Evolutionary conservation across 2,888 invertebrate genomes (phyloP).

Genomic region (Sturmia bella): DNA sequence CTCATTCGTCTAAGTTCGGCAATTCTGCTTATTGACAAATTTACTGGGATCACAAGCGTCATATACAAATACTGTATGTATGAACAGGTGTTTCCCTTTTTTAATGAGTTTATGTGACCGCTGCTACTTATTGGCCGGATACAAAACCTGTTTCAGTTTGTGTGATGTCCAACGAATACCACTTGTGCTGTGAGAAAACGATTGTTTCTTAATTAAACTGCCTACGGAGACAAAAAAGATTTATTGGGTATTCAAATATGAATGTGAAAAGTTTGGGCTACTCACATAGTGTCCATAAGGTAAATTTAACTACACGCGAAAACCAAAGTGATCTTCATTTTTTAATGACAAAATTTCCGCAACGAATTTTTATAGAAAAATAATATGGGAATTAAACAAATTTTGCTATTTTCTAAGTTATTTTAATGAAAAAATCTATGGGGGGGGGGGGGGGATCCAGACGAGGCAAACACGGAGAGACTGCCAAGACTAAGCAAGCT

Average conservation of each 20-base stretch:
- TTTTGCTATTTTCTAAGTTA: too few species aligned
- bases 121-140: slow-evolving; percentile 14
- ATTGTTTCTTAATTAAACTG: background rate
- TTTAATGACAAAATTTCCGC: too few species aligned
- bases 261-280: slow-evolving; percentile 39
- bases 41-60: too few species aligned
- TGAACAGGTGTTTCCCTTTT: background rate
- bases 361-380: too few species aligned
- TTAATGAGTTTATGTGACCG: slow-evolving; percentile 26
- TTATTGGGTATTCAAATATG: slow-evolving; percentile 61
- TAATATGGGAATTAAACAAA: too few species aligned
- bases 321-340: too few species aligned
- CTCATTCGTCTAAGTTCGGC: too few species aligned
- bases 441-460: too few species aligned
- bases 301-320: background rate
- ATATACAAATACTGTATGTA: background rate
- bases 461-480: too few species aligned
- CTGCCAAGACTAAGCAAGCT: too few species aligned
- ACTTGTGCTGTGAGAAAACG: slow-evolving; percentile 15
- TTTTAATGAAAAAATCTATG: too few species aligned
- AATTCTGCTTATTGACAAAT: too few species aligned
- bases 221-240: slow-evolving; percentile 14
- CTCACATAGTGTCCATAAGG: background rate
- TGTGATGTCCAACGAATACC: slow-evolving; percentile 42
- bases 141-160: slow-evolving; percentile 28